Conservation (phyloP, 2,888 invertebrate species). For the Cantharis rufa region DNA sequence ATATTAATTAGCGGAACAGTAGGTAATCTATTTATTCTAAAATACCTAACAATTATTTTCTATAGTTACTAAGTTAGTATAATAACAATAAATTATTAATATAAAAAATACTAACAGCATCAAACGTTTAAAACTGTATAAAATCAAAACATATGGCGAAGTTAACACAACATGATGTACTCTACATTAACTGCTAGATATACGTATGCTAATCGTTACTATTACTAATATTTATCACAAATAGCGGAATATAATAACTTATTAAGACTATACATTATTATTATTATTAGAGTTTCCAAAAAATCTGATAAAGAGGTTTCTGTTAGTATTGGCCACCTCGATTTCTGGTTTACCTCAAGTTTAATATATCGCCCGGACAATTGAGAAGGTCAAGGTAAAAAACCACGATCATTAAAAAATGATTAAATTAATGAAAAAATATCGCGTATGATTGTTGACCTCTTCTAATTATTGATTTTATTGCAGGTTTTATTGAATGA, state of each 20-base stretch:
- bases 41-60: not conserved
- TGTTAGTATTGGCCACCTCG: not conserved
- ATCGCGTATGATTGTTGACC: too few relatives aligned
- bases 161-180: not conserved
- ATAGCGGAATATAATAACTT: not conserved
- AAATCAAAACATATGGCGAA: slow-evolving; percentile 4
- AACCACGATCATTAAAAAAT: too few relatives aligned
- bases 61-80: not conserved
- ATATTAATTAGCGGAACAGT: slow-evolving; percentile 5
- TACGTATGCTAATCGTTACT: not conserved
- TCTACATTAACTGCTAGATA: not conserved
- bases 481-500: too few relatives aligned
- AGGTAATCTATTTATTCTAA: slow-evolving; percentile 2
- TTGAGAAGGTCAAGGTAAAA: too few relatives aligned
- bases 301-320: not conserved
- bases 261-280: not conserved
- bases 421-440: too few relatives aligned
- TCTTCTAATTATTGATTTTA: too few relatives aligned
- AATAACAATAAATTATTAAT: not conserved
- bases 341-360: not conserved
- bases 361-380: too few relatives aligned
- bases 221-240: not conserved
- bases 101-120: not conserved
- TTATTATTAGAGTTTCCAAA: not conserved
- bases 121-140: not conserved